These are phyloP conservation scores for Alca torda DNA, from an alignment of 2,797 vertebrate genomes.

Conservation along the genomic window DNA sequence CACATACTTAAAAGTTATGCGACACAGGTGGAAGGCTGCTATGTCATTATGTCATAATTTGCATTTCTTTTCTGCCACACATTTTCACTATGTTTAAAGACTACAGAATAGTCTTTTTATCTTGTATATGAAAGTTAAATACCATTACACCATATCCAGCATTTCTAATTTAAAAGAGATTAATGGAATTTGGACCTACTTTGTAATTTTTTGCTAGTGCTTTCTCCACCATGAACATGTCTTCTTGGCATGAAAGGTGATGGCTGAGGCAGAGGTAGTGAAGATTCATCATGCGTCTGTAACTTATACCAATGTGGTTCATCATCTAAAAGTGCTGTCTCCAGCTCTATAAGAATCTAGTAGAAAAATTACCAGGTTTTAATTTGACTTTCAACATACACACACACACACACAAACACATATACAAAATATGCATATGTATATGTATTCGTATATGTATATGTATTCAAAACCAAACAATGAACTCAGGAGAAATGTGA, in stretches of 20 bases:
- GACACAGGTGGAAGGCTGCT: neutral
- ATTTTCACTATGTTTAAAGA: neutral
- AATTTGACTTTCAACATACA: neutral
- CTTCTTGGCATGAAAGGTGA: constrained; percentile 93
- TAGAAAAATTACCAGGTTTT: constrained; percentile 32
- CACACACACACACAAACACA: neutral
- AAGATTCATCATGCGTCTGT: constrained; percentile 96
- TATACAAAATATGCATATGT: neutral
- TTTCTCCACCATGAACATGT: constrained; percentile 86
- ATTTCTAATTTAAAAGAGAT: neutral
- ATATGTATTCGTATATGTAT: neutral
- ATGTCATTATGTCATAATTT: neutral
- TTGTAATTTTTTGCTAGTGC: constrained; percentile 92
- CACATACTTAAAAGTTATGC: neutral
- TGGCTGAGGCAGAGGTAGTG: constrained; percentile 94
- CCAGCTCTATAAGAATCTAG: constrained; percentile 97
- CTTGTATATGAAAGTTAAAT: neutral
- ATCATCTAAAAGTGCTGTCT: constrained; percentile 97
- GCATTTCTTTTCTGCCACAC: neutral
- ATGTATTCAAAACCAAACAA: neutral
- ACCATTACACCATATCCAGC: neutral
- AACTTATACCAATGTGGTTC: constrained; percentile 99
- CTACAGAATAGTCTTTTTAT: neutral
- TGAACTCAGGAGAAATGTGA: neutral
- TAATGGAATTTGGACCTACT: constrained; percentile 81